A percentile compares a stretch with the other conserved stretches of the same genome.
These are phyloP conservation scores for Serilophus lunatus DNA, from an alignment of 2,113 vertebrate genomes.

Conservation along the genomic window DNA sequence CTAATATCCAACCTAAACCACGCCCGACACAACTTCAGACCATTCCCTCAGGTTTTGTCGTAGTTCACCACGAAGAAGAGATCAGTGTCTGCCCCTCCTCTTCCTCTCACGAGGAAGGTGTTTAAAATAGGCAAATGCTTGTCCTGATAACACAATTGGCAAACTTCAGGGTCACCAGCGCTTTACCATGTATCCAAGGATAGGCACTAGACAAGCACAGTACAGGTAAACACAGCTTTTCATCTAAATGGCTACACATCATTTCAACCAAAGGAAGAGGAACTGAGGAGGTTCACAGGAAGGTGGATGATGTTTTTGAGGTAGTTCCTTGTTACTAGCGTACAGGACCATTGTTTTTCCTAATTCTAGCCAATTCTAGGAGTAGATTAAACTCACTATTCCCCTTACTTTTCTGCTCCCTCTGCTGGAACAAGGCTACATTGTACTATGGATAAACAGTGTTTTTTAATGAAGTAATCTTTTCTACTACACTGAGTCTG, in stretches of 20 bases:
- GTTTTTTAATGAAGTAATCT: background rate
- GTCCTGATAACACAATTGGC: background rate
- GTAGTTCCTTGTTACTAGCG: background rate
- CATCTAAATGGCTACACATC: background rate
- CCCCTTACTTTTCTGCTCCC: background rate
- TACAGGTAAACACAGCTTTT: background rate
- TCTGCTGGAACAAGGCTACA: background rate
- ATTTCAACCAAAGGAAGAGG: background rate
- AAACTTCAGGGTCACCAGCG: background rate
- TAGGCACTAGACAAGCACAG: background rate
- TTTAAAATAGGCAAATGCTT: background rate
- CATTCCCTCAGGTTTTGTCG: background rate
- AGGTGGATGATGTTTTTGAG: background rate
- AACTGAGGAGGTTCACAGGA: background rate
- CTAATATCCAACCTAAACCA: background rate
- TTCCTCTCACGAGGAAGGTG: background rate
- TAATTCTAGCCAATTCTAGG: background rate
- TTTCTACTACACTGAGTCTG: background rate
- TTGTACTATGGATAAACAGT: background rate
- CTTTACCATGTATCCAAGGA: background rate
- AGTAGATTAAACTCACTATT: background rate
- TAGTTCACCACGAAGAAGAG: background rate
- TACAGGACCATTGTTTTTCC: background rate
- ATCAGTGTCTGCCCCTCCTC: background rate
- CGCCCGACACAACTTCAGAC: background rate